Conservation (phyloP, 92 coral and sea anemone genomes). For the Zoanthus solanderi region DNA sequence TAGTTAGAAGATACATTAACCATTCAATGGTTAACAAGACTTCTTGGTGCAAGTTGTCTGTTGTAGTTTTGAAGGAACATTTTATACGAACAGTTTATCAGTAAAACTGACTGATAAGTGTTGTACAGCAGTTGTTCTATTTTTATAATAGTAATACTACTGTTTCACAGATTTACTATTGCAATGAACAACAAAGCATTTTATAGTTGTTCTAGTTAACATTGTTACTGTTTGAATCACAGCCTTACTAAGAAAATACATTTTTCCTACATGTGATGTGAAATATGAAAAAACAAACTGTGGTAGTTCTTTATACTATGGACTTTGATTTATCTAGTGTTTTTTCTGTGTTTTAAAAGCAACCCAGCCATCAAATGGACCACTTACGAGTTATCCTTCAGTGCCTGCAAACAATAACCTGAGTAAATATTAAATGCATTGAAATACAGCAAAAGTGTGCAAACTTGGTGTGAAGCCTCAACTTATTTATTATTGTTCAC, state of each 20-base stretch:
- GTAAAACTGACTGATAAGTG: conserved; percentile 31
- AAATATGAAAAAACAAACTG: conserved; percentile 34
- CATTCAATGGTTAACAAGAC: conserved; percentile 32
- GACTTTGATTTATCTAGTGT: conserved; percentile 4
- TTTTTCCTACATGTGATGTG: conserved; percentile 30
- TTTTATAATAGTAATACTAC: conserved; percentile 12
- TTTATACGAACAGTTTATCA: conserved; percentile 12
- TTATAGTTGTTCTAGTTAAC: conserved; percentile 28
- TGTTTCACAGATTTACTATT: conserved; percentile 32
- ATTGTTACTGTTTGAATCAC: conserved; percentile 23
- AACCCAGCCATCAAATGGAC: conserved; percentile 34
- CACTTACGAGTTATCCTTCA: conserved; percentile 11
- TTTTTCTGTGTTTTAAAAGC: conserved; percentile 26
- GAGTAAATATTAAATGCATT: background rate
- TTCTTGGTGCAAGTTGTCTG: conserved; percentile 30
- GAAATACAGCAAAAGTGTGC: conserved; percentile 26
- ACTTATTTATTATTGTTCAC: conserved; percentile 11
- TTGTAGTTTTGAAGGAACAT: conserved; percentile 26
- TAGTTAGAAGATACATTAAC: conserved; percentile 28
- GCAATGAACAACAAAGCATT: conserved; percentile 24
- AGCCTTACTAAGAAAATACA: conserved; percentile 1
- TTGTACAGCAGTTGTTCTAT: conserved; percentile 16
- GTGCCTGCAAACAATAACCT: conserved; percentile 27
- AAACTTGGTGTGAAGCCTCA: conserved; percentile 29
- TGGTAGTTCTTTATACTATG: conserved; percentile 11